These are phyloP conservation scores for Chloropsis hardwickii DNA, from an alignment of 2,113 vertebrate genomes.

Conservation along the genomic window DNA sequence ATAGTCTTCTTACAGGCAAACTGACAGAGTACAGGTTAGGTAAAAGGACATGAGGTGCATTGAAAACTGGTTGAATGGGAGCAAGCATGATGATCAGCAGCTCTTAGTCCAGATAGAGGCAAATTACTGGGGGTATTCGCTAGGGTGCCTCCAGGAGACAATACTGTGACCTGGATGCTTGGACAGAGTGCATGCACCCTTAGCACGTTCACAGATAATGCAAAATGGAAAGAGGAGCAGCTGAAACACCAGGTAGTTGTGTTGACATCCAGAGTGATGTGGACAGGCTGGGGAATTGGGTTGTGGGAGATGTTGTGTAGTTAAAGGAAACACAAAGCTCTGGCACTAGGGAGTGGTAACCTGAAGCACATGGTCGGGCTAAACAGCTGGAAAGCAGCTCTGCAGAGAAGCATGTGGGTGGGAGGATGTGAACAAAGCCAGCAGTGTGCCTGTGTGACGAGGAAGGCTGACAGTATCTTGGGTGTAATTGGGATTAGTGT, in stretches of 20 bases:
- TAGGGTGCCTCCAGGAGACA: neutral
- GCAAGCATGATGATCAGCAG: neutral
- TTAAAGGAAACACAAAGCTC: neutral
- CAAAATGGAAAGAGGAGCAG: neutral
- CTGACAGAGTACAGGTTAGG: neutral
- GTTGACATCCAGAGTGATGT: neutral
- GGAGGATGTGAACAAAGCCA: neutral
- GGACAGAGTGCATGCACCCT: neutral
- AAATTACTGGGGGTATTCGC: neutral
- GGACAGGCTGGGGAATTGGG: neutral
- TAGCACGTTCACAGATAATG: neutral
- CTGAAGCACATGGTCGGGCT: neutral
- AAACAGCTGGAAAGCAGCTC: neutral
- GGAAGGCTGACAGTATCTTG: neutral
- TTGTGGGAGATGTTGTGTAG: accelerated
- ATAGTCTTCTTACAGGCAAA: accelerated
- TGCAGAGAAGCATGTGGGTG: accelerated
- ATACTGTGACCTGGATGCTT: neutral
- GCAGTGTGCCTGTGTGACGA: accelerated
- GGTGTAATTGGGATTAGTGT: accelerated
- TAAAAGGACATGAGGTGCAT: too few species aligned
- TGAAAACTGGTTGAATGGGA: neutral
- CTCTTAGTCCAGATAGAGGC: neutral
- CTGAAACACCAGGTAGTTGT: neutral
- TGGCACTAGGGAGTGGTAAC: neutral